Evolutionary conservation across 2,113 vertebrate species (phyloP), one percentile per base, ranked within the genome.

Genomic region (Alligator mississippiensis): DNA sequence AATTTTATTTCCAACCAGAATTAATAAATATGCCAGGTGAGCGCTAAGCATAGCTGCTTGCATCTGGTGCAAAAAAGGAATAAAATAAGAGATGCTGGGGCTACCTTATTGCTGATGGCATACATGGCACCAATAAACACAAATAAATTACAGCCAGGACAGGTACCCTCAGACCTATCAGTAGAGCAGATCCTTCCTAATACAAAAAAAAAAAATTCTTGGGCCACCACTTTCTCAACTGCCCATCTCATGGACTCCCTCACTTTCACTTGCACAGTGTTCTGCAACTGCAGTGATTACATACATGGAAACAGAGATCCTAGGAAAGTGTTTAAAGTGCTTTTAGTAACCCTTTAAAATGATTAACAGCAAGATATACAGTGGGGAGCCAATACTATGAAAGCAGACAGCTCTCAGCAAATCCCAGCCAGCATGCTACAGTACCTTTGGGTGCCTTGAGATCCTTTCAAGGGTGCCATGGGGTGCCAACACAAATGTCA

Each of bases 161-260:
- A 70, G 11, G 54, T 77, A 80, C 2, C 11, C 15, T 76, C 9
- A 7, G 78, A 77, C 82, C 55, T 17, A 88, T 27, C 34, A 5
- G 1, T 34, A 57, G 55, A 28, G 21, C 74, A 74, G 38, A 28
- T 74, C 22, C 34, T 47, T 63, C 63, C 63, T 76, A 76, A 47
- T 11, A 47, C 55, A 92, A 55, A 1, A 0, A 18, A 0, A 18
- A 55, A 1, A 2, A 0, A 0, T n/a, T 68, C 82, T 47, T 77
- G 28, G 21, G 10, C 17, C 75, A 87, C 60, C 28, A 60, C 30
- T 25, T 90, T 19, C 28, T 22, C 25, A 72, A 5, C 1, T 0
- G 14, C 18, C 55, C 78, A 47, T 72, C 72, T 78, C 16, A 80
- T 2, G 11, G 86, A 77, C 28, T 82, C 11, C 13, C 4, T 30